phyloP scores from a whole-genome alignment of 2,113 vertebrate genomes.

The Engystomops pustulosus region DNA sequence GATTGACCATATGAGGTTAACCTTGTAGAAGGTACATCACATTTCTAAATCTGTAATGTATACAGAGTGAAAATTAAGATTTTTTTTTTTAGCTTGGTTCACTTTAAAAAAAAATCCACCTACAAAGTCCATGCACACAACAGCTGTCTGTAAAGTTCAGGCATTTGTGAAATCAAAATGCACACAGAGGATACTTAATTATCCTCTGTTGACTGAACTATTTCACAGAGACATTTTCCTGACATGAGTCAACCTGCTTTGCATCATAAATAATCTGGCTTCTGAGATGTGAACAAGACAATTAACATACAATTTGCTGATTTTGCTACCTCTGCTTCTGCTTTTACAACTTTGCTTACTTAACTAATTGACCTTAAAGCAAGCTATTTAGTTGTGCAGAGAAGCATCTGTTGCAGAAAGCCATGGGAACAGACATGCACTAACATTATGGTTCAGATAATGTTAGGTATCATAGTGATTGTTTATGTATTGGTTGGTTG shows the following conservation, averaged over 20 bases:
- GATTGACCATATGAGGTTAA: too few relatives aligned
- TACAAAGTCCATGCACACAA: slow-evolving; percentile 25
- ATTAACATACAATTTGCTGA: slow-evolving; percentile 54
- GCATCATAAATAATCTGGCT: slow-evolving; percentile 52
- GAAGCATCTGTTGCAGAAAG: slow-evolving; percentile 7
- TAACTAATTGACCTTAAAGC: slow-evolving; percentile 54
- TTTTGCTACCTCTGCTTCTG: slow-evolving; percentile 46
- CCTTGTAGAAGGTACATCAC: too few relatives aligned
- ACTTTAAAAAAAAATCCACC: too few relatives aligned
- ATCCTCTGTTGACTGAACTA: slow-evolving; percentile 52
- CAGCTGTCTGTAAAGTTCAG: slow-evolving; percentile 42
- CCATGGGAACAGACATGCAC: background rate
- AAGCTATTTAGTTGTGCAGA: slow-evolving; percentile 31
- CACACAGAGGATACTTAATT: slow-evolving; percentile 48
- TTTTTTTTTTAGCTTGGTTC: too few relatives aligned
- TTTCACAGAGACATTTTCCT: slow-evolving; percentile 53
- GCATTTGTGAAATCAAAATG: slow-evolving; percentile 39
- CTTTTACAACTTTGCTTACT: slow-evolving; percentile 47
- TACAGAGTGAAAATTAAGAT: too few relatives aligned
- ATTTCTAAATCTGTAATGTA: too few relatives aligned
- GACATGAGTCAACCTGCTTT: slow-evolving; percentile 55
- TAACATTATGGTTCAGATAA: background rate
- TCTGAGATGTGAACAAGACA: slow-evolving; percentile 52
- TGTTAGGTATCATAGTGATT: background rate
- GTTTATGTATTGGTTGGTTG: too few relatives aligned